Base-by-base conservation (phyloP, 2,888 invertebrate genomes). In the Drosophila meridionalis region DNA sequence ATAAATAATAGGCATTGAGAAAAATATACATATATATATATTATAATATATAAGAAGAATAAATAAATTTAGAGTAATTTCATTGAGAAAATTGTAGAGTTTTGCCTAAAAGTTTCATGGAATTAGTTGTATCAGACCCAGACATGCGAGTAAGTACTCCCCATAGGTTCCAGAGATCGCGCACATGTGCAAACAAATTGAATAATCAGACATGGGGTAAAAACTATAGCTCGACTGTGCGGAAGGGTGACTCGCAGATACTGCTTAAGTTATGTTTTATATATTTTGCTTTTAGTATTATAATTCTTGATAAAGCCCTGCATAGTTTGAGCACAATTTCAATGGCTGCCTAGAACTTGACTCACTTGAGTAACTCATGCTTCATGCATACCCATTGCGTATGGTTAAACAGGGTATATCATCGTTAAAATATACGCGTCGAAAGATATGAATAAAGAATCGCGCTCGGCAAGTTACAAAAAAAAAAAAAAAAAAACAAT, bases 391-490 rank as follows among this genome's bases (percentile, higher is more conserved):
- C 66, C 14, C 66, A 1, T 5, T 52, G 0, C 5, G 8, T 0
- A 0, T 14, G 1, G 8, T 0, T 1, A 20, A 32, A 12, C 40
- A 53, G 65, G 65, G 79, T 36, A 59, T 68, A 11, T 14, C 6
- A 42, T 43, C 56, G 61, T 36, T 56, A 40, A 56, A 48, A 55
- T 48, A 45, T 55, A 53, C 50, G 45, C 59, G 50, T 55, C 64
- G 30, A 76, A 36, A 69, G 61, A 78, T 76, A 76, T 73, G 61
- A 78, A 73, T 53, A 70, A 79, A 80, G 74, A 85, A 80, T 72
- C 60, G 60, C 62, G 69, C 65, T 50, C 61, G 61, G 78, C 45
- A 73, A 74, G 87, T 84, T 88, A 88, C 80, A 86, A 69, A 70
- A 69, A 26, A 69, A 7, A 9, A 36, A 42, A 42, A 14, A 12